Evolutionary conservation across 92 coral and sea anemone species (phyloP).

Genomic region (Pocillopora meandrina): DNA sequence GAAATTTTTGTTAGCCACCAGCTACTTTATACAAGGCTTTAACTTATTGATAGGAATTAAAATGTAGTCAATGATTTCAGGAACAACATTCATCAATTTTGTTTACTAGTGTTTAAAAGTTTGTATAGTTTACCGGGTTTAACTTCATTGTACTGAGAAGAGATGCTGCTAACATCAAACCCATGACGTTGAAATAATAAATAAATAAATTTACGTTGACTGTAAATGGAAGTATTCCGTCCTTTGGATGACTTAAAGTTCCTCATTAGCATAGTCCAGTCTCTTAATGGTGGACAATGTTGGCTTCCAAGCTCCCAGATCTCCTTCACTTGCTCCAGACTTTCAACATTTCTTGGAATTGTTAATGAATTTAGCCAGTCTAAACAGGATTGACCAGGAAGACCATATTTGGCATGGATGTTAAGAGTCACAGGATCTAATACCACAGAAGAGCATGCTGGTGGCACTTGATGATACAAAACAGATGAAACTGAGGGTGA

Average conservation of each 20-base stretch:
- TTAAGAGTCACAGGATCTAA: background rate
- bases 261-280: constrained; percentile 45
- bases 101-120: background rate
- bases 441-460: background rate
- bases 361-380: constrained; percentile 32
- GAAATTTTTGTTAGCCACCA: background rate
- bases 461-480: background rate
- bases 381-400: constrained; percentile 10
- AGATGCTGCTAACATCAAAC: constrained; percentile 9
- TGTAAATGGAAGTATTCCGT: constrained; percentile 33
- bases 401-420: constrained; percentile 26
- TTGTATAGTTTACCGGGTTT: constrained; percentile 51
- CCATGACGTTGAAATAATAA: constrained; percentile 12
- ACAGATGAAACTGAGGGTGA: too few species aligned
- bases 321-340: constrained; percentile 43
- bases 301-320: constrained; percentile 41
- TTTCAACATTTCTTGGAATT: constrained; percentile 41
- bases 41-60: background rate
- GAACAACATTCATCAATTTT: background rate
- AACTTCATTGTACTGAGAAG: constrained; percentile 11
- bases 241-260: constrained; percentile 38
- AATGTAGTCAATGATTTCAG: background rate
- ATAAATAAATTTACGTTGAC: constrained; percentile 39
- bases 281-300: constrained; percentile 42
- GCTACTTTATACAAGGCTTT: background rate